Base-by-base conservation (phyloP, 2,888 invertebrate species). In the Drosophila kanekoi region DNA sequence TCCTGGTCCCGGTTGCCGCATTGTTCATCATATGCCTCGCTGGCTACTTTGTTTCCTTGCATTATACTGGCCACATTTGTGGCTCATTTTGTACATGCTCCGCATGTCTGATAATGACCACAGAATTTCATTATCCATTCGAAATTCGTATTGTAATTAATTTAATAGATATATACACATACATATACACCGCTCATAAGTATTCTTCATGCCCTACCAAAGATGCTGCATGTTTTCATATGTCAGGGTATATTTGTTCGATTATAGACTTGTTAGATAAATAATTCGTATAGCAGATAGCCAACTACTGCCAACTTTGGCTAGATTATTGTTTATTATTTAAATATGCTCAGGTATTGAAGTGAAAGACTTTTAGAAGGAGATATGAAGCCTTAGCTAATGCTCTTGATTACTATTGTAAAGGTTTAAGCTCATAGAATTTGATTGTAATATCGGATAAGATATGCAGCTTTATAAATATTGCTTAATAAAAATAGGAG, bases 121-220 rank as follows among this genome's bases (percentile, higher is more conserved):
- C 74, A 81, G 69, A 63, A 87, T 85, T 81, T 75, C 89, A 87
- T 85, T 85, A 87, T 81, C 89, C 79, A 87, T 85, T 87, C 85
- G 77, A 67, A 77, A 77, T 84, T 84, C 89, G 87, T 87, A 76
- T 77, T 79, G 85, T 85, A 85, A 85, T 85, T 85, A 85, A 85
- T 87, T 85, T 81, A 86, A 88, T 81, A 78, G 56, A 79, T 64
- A 63, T 66, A 64, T 68, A 40, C 10, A 20, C 20, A 23, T n/a
- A 43, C 18, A n/a, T 43, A 53, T 38, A 47, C 16, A 51, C 33
- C 43, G 71, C 23, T 58, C 49, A 64, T 61, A 70, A 51, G 35
- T 40, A 59, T 51, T 41, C 41, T 32, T 33, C 38, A 38, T 38
- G 33, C 32, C 18, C 23, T 10, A 5, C 20, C 37, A 40, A 43